Base-by-base conservation (phyloP, 2,113 vertebrate species). In the Cairina moschata region DNA sequence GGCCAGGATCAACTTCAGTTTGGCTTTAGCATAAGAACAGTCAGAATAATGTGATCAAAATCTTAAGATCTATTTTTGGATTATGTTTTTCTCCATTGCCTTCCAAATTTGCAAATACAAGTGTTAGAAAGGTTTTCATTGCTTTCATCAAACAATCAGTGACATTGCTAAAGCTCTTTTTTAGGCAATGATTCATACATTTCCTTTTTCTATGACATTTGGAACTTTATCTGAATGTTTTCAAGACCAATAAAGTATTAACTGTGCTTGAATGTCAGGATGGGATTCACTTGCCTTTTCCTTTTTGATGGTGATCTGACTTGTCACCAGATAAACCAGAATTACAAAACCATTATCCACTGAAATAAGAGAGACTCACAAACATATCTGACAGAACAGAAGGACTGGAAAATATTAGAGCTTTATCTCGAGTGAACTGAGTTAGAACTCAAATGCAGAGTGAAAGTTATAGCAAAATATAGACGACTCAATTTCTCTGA, bases 291-390 rank as follows among this genome's bases (percentile, higher is more conserved):
- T 87, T 66, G 25, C 84, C 29, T 59, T 95, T 90, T 83, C 14
- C 23, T 75, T 94, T 94, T 93, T 83, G 87, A 90, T 92, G 80
- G 17, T 88, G 48, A 91, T 90, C 74, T 94, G 73, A 83, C 46
- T 90, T 95, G 81, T 83, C 73, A 93, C 26, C 59, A 56, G 62
- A 79, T 84, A 86, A 75, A 76, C 52, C 48, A 94, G 83, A 96
- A 88, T 87, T 97, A 65, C 69, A 74, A 40, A 95, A 73, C 71
- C 95, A 36, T 60, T 94, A 31, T 80, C 71, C 40, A 72, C 71
- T 17, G 48, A 78, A 56, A 85, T 80, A 65, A 90, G 13, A 38
- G 36, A 85, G 68, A 69, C 62, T 84, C 58, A 65, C 77, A 82
- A 67, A 91, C 56, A 69, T 15, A 93, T 34, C 60, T 95, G 54